Conservation (phyloP, 1,140 invertebrate species). For the Anoplolepis gracilipes region DNA sequence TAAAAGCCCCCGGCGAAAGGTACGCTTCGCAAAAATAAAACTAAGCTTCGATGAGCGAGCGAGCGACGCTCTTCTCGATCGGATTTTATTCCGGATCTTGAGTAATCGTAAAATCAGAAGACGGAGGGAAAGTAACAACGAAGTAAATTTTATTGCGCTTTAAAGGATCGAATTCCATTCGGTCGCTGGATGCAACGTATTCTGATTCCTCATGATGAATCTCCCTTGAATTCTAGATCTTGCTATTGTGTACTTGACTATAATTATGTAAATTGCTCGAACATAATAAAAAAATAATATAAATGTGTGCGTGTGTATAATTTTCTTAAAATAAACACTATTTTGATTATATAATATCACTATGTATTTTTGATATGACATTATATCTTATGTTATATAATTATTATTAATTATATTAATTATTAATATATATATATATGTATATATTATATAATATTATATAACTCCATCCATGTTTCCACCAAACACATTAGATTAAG, state of each 20-base stretch:
- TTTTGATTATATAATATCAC: not conserved
- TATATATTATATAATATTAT: not conserved
- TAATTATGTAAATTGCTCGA: too few species aligned
- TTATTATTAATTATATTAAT: too few species aligned
- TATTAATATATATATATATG: too few species aligned
- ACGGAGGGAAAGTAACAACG: constrained; percentile 39
- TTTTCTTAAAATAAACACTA: not conserved
- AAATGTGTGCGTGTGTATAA: not conserved
- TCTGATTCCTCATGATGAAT: constrained; percentile 38
- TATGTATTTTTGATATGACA: too few species aligned
- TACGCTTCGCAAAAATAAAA: constrained; percentile 59
- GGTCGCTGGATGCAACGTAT: constrained; percentile 27
- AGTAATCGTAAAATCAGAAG: constrained; percentile 68
- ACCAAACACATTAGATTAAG: not conserved
- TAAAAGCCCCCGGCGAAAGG: constrained; percentile 60
- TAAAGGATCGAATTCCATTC: constrained; percentile 61
- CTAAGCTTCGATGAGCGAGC: constrained; percentile 41
- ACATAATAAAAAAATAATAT: too few species aligned
- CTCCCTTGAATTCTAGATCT: not conserved
- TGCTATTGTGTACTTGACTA: not conserved
- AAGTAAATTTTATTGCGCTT: constrained; percentile 70
- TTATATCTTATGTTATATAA: too few species aligned
- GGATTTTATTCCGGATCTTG: constrained; percentile 67
- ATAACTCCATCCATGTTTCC: not conserved
- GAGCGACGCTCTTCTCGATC: constrained; percentile 9